A percentile compares a stretch with the other conserved stretches of the same genome.
These are phyloP conservation scores for Callaeas wilsoni DNA, from an alignment of 2,113 vertebrate species.

Conservation along the genomic window DNA sequence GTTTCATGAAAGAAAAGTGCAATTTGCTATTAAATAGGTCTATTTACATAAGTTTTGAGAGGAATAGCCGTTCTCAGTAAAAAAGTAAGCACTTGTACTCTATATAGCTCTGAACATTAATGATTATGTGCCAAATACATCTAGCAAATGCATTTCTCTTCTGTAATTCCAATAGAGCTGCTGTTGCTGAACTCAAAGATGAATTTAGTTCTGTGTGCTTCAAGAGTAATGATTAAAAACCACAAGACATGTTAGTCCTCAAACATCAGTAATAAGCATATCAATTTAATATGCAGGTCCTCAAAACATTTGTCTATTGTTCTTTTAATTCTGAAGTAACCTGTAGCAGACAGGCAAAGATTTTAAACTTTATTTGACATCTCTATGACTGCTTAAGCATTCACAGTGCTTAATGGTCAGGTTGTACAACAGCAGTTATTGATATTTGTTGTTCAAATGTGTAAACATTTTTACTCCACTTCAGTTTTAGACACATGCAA, in stretches of 20 bases:
- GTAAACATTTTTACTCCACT: neutral
- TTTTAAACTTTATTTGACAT: neutral
- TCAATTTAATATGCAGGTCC: neutral
- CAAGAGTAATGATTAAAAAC: neutral
- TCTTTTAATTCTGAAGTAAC: neutral
- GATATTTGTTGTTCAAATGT: neutral
- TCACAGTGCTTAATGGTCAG: neutral
- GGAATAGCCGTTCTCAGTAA: neutral
- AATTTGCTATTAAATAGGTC: constrained; percentile 3
- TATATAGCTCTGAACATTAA: constrained; percentile 12
- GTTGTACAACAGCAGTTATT: neutral
- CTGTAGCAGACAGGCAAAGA: neutral
- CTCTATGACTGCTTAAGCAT: neutral
- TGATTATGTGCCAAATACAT: neutral
- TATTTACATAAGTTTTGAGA: constrained; percentile 36
- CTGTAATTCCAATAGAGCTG: neutral
- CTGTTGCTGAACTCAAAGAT: neutral
- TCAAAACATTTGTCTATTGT: neutral
- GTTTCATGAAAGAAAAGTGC: constrained; percentile 6
- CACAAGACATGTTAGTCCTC: neutral
- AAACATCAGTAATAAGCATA: neutral
- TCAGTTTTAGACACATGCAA: neutral
- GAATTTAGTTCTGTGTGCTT: neutral
- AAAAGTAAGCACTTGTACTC: neutral
- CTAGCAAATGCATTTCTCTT: neutral